Evolutionary conservation across 2,797 vertebrate species (phyloP), one percentile per base, ranked within the genome.

Genomic region (Anomalospiza imberbis): DNA sequence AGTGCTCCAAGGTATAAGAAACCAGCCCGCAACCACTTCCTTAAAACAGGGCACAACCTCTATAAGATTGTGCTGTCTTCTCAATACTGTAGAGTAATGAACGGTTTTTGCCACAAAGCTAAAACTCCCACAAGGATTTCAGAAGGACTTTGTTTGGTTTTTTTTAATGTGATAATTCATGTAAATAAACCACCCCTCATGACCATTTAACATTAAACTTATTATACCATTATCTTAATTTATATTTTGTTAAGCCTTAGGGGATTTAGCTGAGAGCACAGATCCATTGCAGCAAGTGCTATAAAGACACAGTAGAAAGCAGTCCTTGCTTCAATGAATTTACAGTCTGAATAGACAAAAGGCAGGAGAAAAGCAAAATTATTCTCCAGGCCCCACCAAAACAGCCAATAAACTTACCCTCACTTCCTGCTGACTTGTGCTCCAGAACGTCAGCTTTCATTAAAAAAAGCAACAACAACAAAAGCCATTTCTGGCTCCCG

Each of bases 271-370:
- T 87, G 85, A 95, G 91, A 96, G 88, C 40, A 57, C 85, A 88
- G 74, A 90, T 88, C 83, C 91, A 94, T 25, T 93, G 91, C 74
- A 91, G 76, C 66, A 77, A 95, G 77, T 73, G 85, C 63, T 94
- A 72, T 95, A 94, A 96, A 93, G 92, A 58, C 82, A 66, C 62
- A 70, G 87, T 84, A 96, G 91, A 93, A 94, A 76, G 88, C 80
- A 82, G 76, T n/a, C 88, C 63, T 81, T 82, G 85, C 94, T 85
- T 86, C 94, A 92, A 93, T 74, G 87, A 94, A 96, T 96, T 95
- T 96, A 94, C 88, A 93, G 79, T 89, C 79, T 93, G 87, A 95
- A 94, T 51, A 95, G 80, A 96, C 91, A 96, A 95, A 96, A 97
- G 93, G 91, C 88, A 94, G 89, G 91, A 95, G 89, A 95, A 96